Conservation (phyloP, 2,113 vertebrate species). For the Silurus asotus region DNA sequence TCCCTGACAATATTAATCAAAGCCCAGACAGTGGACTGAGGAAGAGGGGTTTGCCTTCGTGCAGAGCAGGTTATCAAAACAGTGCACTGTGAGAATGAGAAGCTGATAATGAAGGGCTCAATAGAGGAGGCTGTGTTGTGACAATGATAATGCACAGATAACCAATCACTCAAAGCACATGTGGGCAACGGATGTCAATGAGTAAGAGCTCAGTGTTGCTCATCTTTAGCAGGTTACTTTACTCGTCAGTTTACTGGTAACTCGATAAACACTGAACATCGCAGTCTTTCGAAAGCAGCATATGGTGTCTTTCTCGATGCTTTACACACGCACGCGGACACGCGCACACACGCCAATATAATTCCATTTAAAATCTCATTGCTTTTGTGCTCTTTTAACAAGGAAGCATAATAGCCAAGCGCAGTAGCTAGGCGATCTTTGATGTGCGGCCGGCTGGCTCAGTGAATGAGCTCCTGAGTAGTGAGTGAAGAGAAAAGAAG, state of each 20-base stretch:
- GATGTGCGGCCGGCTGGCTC: constrained; percentile 53
- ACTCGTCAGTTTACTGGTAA: constrained; percentile 10
- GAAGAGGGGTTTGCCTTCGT: constrained; percentile 17
- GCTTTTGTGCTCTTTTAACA: constrained; percentile 52
- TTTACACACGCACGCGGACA: constrained; percentile 31
- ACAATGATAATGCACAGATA: constrained; percentile 47
- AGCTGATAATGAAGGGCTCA: constrained; percentile 30
- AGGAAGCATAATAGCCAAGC: constrained; percentile 52
- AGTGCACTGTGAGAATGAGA: constrained; percentile 17
- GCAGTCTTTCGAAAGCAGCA: constrained; percentile 4
- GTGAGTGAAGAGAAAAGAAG: constrained; percentile 46
- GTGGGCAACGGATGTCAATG: not conserved
- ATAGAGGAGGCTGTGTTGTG: constrained; percentile 28
- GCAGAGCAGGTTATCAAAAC: constrained; percentile 45
- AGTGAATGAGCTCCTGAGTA: constrained; percentile 50
- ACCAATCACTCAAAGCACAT: constrained; percentile 18
- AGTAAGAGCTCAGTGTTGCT: constrained; percentile 7
- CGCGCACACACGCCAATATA: constrained; percentile 48
- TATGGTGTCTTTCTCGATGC: constrained; percentile 12
- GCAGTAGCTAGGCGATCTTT: constrained; percentile 56
- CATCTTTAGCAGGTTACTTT: constrained; percentile 4
- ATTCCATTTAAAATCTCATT: constrained; percentile 58
- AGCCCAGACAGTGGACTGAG: constrained; percentile 25
- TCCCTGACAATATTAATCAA: constrained; percentile 49
- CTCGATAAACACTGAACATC: constrained; percentile 17